Base-by-base conservation (phyloP, 2,113 vertebrate species). In the Xenopus laevis region DNA sequence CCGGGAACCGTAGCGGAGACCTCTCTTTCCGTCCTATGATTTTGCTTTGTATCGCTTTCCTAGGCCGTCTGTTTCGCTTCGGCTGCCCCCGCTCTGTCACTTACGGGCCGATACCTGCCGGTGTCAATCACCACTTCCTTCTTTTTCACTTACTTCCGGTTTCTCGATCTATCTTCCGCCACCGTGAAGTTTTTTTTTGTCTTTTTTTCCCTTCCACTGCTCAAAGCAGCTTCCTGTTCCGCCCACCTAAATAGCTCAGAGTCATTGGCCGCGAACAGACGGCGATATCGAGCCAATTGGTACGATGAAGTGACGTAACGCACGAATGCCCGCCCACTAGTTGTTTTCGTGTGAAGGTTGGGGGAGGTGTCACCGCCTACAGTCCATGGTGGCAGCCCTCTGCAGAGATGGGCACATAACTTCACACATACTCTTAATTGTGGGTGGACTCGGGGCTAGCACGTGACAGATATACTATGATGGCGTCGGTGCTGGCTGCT, bases 401-500 rank as follows among this genome's bases (percentile, higher is more conserved):
- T 9, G 6, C 6, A 40, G 33, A 40, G 23, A 27, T 5, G 1
- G 33, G 33, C 33, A 40, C 33, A 9, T 40, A 40, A 40, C 33
- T 6, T 40, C 6, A 4, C 33, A 40, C 33, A 40, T 40, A 40
- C 6, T 6, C 33, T 40, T 1, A 2, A 40, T 40, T 40, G 33
- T 40, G 33, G 33, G 33, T 5, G 33, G 33, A 40, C 6, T 9
- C 6, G 8, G 6, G 3, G 33, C 33, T 9, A 7, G 8, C 33
- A 40, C 6, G 33, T 40, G 33, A 40, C 6, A 1, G 33, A 40
- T 27, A 5, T 40, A 5, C 5, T 1, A 9, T 9, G 1, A 91
- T 91, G 91, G 87, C 94, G 65, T 85, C 94, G 0, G 7, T 93
- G 53, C 80, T 82, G 4, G 83, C 87, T 0, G 93, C 93, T 0